Base-by-base conservation (phyloP, 1,140 invertebrate genomes). In the Ips nitidus region DNA sequence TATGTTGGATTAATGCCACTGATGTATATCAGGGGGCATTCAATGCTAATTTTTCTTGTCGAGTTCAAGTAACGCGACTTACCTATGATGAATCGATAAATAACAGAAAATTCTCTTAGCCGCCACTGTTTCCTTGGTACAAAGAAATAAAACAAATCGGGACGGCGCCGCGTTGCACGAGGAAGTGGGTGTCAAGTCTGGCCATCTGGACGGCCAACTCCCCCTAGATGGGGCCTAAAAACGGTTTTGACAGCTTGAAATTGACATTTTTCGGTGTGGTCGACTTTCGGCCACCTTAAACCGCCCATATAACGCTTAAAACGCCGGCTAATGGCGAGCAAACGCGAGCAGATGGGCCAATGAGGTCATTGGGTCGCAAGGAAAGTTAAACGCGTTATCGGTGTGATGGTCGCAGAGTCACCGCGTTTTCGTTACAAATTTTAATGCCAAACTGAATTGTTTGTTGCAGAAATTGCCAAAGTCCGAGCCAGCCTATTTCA, bases 401-500 rank as follows among this genome's bases (percentile, higher is more conserved):
- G 45, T 50, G 7, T 3, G 45, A 50, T 50, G 45, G 45, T 6
- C 45, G 22, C 22, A 22, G 6, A 50, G 45, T 22, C 45, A 50
- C 45, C 2, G 7, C 7, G 22, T 50, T 8, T 47, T 50, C 22
- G 6, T 6, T 50, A 50, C 22, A 50, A 8, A 8, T 6, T 50
- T 50, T 6, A 50, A 50, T 50, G 7, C 45, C 6, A 50, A 50
- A 50, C 22, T 50, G 45, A 3, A 50, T 50, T 50, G 2, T 84
- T 80, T 82, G 80, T 92, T 94, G 63, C 91, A 99, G 98, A 99
- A 92, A 99, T 99, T 77, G 94, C 94, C 81, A 95, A 95, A 88
- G 97, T 99, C 63, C 90, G 98, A 79, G 90, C 95, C 71, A 94
- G 92, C 81, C 87, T 99, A 81, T 99, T 99, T 86, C 97, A 99